These are phyloP conservation scores for Aspidapion aeneum DNA, from an alignment of 2,888 invertebrate species.

Conservation along the genomic window DNA sequence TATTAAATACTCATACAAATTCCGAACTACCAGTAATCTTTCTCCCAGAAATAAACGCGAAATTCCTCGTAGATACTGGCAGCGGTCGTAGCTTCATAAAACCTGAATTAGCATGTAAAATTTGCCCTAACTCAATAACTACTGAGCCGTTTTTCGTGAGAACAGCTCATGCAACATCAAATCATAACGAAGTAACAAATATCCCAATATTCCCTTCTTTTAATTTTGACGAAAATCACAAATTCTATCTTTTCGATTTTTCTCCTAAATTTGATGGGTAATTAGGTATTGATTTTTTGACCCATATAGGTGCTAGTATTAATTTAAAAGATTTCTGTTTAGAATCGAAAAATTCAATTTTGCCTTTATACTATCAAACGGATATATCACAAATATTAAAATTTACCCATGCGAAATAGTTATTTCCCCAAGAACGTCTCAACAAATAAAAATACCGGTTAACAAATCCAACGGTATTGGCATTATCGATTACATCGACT, in stretches of 20 bases:
- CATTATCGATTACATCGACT: slow-evolving; percentile 8
- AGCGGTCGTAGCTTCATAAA: slow-evolving; percentile 19
- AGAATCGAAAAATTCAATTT: not conserved
- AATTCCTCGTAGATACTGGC: slow-evolving; percentile 19
- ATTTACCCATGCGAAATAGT: slow-evolving; percentile 4
- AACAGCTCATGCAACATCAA: slow-evolving; percentile 11
- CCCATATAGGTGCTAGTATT: not conserved
- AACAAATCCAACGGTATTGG: slow-evolving; percentile 7
- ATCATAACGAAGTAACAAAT: slow-evolving; percentile 1
- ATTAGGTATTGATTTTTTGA: slow-evolving; percentile 10
- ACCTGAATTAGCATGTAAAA: slow-evolving; percentile 14
- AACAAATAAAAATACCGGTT: slow-evolving; percentile 10
- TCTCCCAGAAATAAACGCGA: slow-evolving; percentile 20
- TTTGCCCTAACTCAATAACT: slow-evolving; percentile 9
- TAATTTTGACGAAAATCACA: slow-evolving; percentile 5
- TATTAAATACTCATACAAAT: slow-evolving; percentile 17
- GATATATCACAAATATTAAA: too few species aligned
- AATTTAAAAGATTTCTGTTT: slow-evolving; percentile 7
- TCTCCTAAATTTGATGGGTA: slow-evolving; percentile 14
- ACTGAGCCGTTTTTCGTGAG: slow-evolving; percentile 13
- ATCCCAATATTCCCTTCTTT: slow-evolving; percentile 8
- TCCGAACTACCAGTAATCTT: slow-evolving; percentile 13
- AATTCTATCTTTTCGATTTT: slow-evolving; percentile 16
- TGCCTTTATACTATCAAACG: not conserved
- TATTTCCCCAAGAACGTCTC: slow-evolving; percentile 6